phyloP scores from a whole-genome alignment of 2,888 invertebrate species.

The Lymantria dispar region DNA sequence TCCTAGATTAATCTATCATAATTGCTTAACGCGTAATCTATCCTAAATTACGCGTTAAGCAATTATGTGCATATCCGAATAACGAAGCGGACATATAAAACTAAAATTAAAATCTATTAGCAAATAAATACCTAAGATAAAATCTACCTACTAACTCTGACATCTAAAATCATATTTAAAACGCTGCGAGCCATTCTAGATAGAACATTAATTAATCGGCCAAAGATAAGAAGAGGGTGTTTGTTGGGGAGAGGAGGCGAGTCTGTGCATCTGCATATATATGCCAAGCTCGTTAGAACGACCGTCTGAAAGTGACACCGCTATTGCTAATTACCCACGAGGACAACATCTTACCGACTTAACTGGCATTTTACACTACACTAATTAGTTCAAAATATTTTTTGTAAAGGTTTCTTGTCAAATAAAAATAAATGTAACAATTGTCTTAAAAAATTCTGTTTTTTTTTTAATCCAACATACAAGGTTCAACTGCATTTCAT shows the following conservation, averaged over 20 bases:
- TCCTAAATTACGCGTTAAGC: too few species aligned
- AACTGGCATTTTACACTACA: conserved; percentile 33
- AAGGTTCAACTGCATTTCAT: too few species aligned
- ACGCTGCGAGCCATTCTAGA: conserved; percentile 12
- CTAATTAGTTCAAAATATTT: conserved; percentile 8
- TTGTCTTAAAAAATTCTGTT: too few species aligned
- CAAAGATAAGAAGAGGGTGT: conserved; percentile 36
- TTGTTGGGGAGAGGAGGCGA: conserved; percentile 18
- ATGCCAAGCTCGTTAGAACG: conserved; percentile 57
- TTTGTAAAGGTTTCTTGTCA: not conserved
- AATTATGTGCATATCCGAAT: too few species aligned
- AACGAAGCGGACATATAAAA: not conserved
- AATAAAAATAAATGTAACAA: too few species aligned
- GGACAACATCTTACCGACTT: conserved; percentile 54
- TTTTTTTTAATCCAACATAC: too few species aligned
- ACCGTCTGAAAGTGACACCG: conserved; percentile 76
- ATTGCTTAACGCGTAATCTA: too few species aligned
- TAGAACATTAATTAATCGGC: conserved; percentile 52
- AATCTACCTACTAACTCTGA: not conserved
- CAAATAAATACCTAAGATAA: not conserved
- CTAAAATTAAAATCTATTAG: not conserved
- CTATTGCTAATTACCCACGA: conserved; percentile 66
- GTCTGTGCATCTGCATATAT: conserved; percentile 44
- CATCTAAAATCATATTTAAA: conserved; percentile 3
- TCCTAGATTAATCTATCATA: too few species aligned